phyloP scores from a whole-genome alignment of 2,797 vertebrate species.

The Balearica regulorum region DNA sequence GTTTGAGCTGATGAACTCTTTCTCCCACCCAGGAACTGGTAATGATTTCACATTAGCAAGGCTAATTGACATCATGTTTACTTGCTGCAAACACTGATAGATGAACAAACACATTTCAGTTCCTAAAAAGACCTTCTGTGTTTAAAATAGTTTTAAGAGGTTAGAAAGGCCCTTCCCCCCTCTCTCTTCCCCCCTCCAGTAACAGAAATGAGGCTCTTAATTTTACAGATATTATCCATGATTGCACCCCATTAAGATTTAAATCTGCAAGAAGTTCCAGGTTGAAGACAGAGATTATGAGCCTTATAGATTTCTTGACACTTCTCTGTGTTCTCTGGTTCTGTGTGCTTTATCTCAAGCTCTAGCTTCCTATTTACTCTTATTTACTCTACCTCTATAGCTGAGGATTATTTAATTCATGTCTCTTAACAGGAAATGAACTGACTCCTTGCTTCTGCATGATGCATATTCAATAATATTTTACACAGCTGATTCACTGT shows the following conservation, averaged over 20 bases:
- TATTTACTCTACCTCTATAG: neutral
- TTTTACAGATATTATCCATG: neutral
- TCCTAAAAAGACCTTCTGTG: slow-evolving; percentile 7
- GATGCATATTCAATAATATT: neutral
- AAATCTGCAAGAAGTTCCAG: neutral
- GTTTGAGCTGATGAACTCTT: slow-evolving; percentile 44
- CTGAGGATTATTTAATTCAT: neutral
- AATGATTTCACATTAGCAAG: slow-evolving; percentile 62
- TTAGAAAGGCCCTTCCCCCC: neutral
- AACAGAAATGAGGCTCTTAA: neutral
- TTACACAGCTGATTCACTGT: neutral
- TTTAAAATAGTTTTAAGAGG: slow-evolving; percentile 22
- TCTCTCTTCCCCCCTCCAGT: neutral
- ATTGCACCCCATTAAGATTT: neutral
- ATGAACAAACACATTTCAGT: slow-evolving; percentile 50
- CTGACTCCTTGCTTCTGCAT: neutral
- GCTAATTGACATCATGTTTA: slow-evolving; percentile 65
- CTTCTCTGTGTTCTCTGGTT: neutral
- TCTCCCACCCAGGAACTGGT: neutral
- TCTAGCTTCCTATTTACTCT: neutral
- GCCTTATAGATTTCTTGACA: neutral
- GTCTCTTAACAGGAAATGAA: neutral
- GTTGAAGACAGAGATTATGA: neutral
- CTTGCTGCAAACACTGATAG: slow-evolving; percentile 47
- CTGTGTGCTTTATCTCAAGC: neutral